Evolutionary conservation across 2,888 invertebrate species (phyloP), one percentile per base, ranked within the genome.

Genomic region (Ophion costatus): DNA sequence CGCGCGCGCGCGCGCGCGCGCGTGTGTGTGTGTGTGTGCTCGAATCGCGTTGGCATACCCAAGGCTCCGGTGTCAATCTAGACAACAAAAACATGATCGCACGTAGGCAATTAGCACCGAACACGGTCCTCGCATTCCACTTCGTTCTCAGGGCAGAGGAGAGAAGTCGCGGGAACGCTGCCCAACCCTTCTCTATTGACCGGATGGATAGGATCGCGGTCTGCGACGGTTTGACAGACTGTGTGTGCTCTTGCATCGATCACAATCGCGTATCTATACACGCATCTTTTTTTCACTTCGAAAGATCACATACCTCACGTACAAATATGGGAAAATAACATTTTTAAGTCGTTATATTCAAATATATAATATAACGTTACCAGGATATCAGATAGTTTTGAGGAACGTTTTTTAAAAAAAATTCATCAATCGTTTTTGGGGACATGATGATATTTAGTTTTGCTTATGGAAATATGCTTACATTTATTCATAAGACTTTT

Each of bases 71-170:
- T 84, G 83, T 83, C 84, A 83, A 84, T 70, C 80, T 66, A 61
- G 77, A 59, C 70, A 45, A 82, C 77, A 89, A 89, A 89, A 89
- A 89, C 88, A 86, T 75, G 84, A 87, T 80, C 87, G 85, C 87
- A 83, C 86, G 86, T 86, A 82, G 84, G 87, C 88, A 89, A 89
- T 89, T 89, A 89, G 88, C 86, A 87, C 84, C 79, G 88, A 87
- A 89, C 88, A 89, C 87, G 88, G 76, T 83, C 86, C 83, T 74
- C 81, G 85, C 88, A 89, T 89, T 87, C 88, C 88, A 45, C 80
- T 42, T 45, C 73, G 76, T 85, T 86, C 76, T 57, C 20, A 14
- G 57, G 17, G 42, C 56, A 51, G 56, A 38, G 69, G 17, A 22
- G 51, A 63, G 33, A 59, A 70, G 63, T 29, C 20, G 59, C n/a